Evolutionary conservation across 2,113 vertebrate genomes (phyloP).

Genomic region (Oxyura jamaicensis): DNA sequence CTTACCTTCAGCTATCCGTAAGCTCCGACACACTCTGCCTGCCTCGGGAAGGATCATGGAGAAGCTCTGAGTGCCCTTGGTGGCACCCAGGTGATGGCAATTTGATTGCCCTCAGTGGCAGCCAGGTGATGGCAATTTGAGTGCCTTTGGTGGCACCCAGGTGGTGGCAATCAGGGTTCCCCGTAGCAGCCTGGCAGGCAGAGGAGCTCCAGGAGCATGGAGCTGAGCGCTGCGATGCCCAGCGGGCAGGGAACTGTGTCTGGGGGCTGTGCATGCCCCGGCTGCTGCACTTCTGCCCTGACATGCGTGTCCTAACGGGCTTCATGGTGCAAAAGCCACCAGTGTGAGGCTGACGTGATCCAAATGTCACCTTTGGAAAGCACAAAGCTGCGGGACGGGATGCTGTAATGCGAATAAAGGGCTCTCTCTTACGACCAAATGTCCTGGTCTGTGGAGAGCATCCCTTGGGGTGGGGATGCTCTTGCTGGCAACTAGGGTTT

Average conservation of each 20-base stretch:
- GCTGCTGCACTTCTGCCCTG: neutral
- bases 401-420: fast-evolving
- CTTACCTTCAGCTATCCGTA: neutral
- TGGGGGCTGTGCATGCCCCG: neutral
- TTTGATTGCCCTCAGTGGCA: neutral
- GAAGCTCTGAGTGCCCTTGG: neutral
- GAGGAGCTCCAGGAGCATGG: neutral
- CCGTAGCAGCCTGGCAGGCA: neutral
- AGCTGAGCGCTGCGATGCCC: neutral
- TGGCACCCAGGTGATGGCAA: neutral
- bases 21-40: fast-evolving
- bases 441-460: neutral
- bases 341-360: neutral
- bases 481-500: neutral
- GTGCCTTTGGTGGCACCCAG: neutral
- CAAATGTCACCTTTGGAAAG: too few relatives aligned
- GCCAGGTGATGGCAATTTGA: too few relatives aligned
- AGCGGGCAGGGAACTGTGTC: neutral
- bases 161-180: neutral
- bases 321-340: neutral
- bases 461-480: neutral
- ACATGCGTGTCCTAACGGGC: fast-evolving
- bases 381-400: neutral
- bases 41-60: fast-evolving
- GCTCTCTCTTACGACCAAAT: neutral